These are phyloP conservation scores for Nixonia krombeini DNA, from an alignment of 1,140 invertebrate species.

Conservation along the genomic window DNA sequence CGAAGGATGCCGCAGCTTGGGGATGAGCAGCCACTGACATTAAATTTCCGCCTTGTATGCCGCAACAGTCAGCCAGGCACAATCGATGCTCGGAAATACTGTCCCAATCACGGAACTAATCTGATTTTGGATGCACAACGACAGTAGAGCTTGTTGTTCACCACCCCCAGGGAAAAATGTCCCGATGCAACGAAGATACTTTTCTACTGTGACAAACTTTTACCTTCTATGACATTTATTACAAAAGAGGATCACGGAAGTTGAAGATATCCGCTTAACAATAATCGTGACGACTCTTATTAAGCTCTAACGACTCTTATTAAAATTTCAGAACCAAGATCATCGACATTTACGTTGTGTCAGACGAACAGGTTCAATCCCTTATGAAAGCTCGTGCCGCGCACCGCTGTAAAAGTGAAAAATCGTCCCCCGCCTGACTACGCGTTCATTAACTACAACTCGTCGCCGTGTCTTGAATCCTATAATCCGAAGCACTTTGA, in stretches of 20 bases:
- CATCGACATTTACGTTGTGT: too few relatives aligned
- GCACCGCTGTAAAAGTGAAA: constrained; percentile 17
- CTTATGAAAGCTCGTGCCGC: constrained; percentile 3
- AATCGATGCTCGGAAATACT: constrained; percentile 42
- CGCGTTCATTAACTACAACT: constrained; percentile 37
- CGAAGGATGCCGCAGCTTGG: constrained; percentile 42
- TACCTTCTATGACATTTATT: too few relatives aligned
- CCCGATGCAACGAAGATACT: too few relatives aligned
- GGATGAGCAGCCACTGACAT: constrained; percentile 38
- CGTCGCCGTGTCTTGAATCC: constrained; percentile 31
- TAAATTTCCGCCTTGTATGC: constrained; percentile 47
- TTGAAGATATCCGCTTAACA: too few relatives aligned
- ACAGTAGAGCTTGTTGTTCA: too few relatives aligned
- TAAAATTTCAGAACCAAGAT: too few relatives aligned
- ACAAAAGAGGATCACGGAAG: too few relatives aligned
- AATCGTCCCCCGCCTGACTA: constrained; percentile 19
- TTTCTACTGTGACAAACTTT: too few relatives aligned
- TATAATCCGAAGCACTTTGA: constrained; percentile 39
- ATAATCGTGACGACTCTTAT: too few relatives aligned
- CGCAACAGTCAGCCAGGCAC: constrained; percentile 16
- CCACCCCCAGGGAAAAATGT: too few relatives aligned
- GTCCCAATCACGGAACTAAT: constrained; percentile 31
- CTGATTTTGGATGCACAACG: too few relatives aligned
- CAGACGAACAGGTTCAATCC: not conserved
- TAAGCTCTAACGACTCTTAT: too few relatives aligned